Evolutionary conservation across 2,888 invertebrate genomes (phyloP).

Genomic region (Petrolisthes cinctipes): DNA sequence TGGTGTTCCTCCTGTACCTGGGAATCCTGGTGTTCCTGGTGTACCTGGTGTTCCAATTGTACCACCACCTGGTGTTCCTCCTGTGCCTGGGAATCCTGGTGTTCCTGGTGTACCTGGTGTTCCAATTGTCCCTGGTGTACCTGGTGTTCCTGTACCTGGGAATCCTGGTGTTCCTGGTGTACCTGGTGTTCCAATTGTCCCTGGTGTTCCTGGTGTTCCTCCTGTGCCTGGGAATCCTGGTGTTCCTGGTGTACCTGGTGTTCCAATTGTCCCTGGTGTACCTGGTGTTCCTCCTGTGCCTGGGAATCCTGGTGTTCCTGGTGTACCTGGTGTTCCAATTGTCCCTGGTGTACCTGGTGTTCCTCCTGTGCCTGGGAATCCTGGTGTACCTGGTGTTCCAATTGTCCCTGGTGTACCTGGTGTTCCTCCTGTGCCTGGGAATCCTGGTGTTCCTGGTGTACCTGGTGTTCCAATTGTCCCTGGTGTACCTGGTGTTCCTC

Average conservation of each 20-base stretch:
- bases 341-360: conserved; percentile 19
- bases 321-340: conserved; percentile 15
- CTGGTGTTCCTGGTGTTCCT: not conserved
- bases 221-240: not conserved
- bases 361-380: conserved; percentile 19
- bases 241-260: not conserved
- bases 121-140: not conserved
- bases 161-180: not conserved
- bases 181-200: not conserved
- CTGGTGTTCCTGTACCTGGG: not conserved
- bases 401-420: conserved; percentile 1
- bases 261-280: not conserved
- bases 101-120: not conserved
- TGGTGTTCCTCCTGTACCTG: not conserved
- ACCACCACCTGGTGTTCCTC: not conserved
- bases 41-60: not conserved
- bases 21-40: not conserved
- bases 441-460: conserved; percentile 1
- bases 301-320: conserved; percentile 11
- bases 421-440: not conserved
- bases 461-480: conserved; percentile 5
- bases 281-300: not conserved
- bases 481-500: conserved; percentile 4
- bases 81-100: not conserved
- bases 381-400: not conserved